Conservation (phyloP, 2,797 vertebrate genomes). For the Sus cebifrons region DNA sequence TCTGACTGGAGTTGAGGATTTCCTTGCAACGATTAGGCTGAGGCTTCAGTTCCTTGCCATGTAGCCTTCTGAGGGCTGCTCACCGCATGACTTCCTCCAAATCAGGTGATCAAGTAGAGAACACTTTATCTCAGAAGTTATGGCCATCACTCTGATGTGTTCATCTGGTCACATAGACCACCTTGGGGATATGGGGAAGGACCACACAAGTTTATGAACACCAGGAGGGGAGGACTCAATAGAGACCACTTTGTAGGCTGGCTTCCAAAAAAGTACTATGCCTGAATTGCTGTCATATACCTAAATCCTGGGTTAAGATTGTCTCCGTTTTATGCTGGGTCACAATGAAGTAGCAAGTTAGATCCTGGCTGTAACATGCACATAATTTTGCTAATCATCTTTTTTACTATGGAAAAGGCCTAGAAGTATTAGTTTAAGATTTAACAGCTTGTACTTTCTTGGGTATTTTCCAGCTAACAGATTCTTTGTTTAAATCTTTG, state of each 20-base stretch:
- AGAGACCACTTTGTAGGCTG: background rate
- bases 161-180: background rate
- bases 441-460: slow-evolving; percentile 23
- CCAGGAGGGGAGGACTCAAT: background rate
- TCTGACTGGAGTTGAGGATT: background rate
- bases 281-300: background rate
- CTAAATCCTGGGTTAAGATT: background rate
- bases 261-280: background rate
- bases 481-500: slow-evolving; percentile 50
- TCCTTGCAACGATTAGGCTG: background rate
- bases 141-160: background rate
- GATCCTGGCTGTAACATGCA: background rate
- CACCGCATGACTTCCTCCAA: background rate
- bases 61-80: background rate
- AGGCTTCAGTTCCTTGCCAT: background rate
- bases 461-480: slow-evolving; percentile 34
- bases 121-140: background rate
- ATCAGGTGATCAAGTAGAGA: background rate
- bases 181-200: background rate
- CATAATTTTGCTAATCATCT: background rate
- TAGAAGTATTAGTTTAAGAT: slow-evolving; percentile 41
- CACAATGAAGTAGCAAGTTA: background rate
- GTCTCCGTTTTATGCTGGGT: background rate
- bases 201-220: background rate
- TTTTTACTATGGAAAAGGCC: slow-evolving; percentile 7